phyloP scores from a whole-genome alignment of 2,888 invertebrate genomes.

The Rhagophthalmus giganteus region DNA sequence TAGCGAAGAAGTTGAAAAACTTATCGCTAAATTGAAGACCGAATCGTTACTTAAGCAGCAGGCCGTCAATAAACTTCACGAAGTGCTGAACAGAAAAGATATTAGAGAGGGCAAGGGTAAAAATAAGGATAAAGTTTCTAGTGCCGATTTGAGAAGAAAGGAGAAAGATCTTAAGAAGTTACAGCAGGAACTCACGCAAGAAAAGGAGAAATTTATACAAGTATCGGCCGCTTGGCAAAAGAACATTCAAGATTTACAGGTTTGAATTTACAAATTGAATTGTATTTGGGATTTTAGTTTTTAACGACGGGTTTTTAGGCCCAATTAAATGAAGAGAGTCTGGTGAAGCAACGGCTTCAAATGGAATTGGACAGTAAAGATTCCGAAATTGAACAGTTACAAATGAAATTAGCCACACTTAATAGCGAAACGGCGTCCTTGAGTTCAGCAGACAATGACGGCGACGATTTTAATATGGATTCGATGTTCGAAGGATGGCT shows the following conservation, averaged over 20 bases:
- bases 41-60: conserved; percentile 88
- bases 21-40: conserved; percentile 81
- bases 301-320: conserved; percentile 73
- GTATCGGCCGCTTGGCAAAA: conserved; percentile 81
- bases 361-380: conserved; percentile 98
- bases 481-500: conserved; percentile 94
- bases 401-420: conserved; percentile 78
- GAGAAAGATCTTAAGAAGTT: conserved; percentile 94
- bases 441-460: conserved; percentile 87
- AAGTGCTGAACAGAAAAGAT: conserved; percentile 93
- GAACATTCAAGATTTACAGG: conserved; percentile 77
- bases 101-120: conserved; percentile 70
- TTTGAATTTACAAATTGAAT: conserved; percentile 27
- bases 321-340: conserved; percentile 79
- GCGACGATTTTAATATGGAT: conserved; percentile 70
- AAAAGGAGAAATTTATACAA: conserved; percentile 92
- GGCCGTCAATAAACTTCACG: conserved; percentile 96
- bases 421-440: conserved; percentile 89
- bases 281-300: no score
- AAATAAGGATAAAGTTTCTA: conserved; percentile 79
- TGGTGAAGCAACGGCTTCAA: conserved; percentile 75
- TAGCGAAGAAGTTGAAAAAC: conserved; percentile 79
- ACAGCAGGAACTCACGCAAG: conserved; percentile 91
- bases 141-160: conserved; percentile 80
- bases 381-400: conserved; percentile 91